A percentile compares a stretch with the other conserved stretches of the same genome.
These are phyloP conservation scores for Epizoanthus fatuus DNA, from an alignment of 92 coral and sea anemone species.

Conservation along the genomic window DNA sequence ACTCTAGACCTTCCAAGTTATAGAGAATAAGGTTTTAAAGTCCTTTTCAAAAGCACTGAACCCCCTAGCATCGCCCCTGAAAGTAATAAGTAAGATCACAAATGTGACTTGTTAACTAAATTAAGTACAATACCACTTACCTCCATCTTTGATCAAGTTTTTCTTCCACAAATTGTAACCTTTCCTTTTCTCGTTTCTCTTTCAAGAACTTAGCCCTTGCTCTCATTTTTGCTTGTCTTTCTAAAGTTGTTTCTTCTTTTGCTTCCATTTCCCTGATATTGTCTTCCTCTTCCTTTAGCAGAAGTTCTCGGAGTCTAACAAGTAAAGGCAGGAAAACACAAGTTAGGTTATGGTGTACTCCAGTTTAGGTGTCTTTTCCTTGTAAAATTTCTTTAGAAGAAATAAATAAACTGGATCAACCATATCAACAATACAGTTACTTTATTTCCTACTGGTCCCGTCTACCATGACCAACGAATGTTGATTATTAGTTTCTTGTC, in stretches of 20 bases:
- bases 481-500: no score
- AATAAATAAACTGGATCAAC: background rate
- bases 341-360: background rate
- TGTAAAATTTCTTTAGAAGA: background rate
- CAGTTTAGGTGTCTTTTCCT: background rate
- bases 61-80: no score
- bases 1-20: no score
- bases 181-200: slow-evolving; percentile 91
- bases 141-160: slow-evolving; percentile 98
- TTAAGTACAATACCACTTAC: slow-evolving; percentile 42
- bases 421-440: no score
- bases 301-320: slow-evolving; percentile 82
- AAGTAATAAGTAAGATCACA: no score
- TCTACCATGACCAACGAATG: no score
- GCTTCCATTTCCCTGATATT: slow-evolving; percentile 95
- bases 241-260: slow-evolving; percentile 96
- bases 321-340: background rate
- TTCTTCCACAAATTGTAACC: slow-evolving; percentile 89
- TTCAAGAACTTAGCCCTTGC: slow-evolving; percentile 97
- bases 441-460: no score
- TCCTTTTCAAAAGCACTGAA: no score
- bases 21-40: no score
- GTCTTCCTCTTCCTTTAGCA: slow-evolving; percentile 84
- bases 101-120: no score
- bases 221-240: slow-evolving; percentile 98